Base-by-base conservation (phyloP, 1,140 invertebrate species). In the Brachionus sp. region DNA sequence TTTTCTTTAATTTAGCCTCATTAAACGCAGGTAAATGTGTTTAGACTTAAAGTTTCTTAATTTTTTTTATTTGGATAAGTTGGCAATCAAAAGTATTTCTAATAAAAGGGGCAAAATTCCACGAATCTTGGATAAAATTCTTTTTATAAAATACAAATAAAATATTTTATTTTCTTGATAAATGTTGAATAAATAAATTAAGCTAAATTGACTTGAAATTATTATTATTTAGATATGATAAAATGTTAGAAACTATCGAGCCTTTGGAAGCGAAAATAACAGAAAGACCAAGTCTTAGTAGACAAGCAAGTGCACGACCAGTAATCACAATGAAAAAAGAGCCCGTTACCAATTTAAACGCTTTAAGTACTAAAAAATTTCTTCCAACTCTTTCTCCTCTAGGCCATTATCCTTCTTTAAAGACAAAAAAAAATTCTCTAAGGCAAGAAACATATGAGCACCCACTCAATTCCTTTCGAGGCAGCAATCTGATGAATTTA, bases 281-380 rank as follows among this genome's bases (percentile, higher is more conserved):
- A 70, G 62, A 66, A 13, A 37, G 33, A n/a, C 16, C 35, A 33
- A 39, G 7, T 19, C 7, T 23, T 19, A 57, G 66, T 70, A 33
- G 37, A 10, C 66, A 35, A 19, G 12, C 10, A 70, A 70, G 66
- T 39, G 35, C 39, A 2, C 13, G 37, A 2, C n/a, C 35, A 37
- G 12, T 12, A 70, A 57, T 57, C 50, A 7, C 66, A 35, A n/a
- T 10, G 3, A 42, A 70, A 39, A 39, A 39, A 10, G 66, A 70
- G 16, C 66, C 66, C 16, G 16, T 39, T 23, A 39, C 16, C 6
- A 70, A 13, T 19, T 19, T 70, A 37, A 70, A 70, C 19, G 35
- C 19, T 70, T 39, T 70, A 37, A 70, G 37, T 70, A 70, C 66
- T 0, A 70, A 70, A 70, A 70, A 70, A 39, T 70, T 70, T 42